Evolutionary conservation across 1,140 invertebrate genomes (phyloP), one percentile per base, ranked within the genome.

Genomic region (Polypedilum pembai): DNA sequence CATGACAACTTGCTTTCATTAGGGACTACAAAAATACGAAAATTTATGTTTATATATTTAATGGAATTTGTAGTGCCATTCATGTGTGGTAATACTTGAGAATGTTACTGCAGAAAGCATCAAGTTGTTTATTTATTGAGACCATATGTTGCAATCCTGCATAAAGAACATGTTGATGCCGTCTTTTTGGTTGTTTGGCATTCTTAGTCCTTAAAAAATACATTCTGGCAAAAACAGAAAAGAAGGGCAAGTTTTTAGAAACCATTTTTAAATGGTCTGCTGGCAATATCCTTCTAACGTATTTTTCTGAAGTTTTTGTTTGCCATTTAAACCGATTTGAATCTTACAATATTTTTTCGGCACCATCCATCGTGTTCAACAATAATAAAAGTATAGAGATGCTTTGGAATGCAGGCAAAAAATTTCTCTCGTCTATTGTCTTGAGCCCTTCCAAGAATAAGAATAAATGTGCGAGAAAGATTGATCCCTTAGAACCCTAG

Each of bases 301-400:
- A 56, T 56, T 56, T 56, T 56, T 56, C n/a, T 56, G 10, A 12
- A 56, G 12, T 12, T n/a, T 12, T 56, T 69, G n/a, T 69, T 69
- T 69, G 65, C 65, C 18, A 69, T 69, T 69, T 69, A 69, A 69
- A 69, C 65, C 65, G 65, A 69, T 69, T 69, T 69, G 65, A 69
- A 69, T 69, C 65, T 69, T 20, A 69, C 65, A 18, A 18, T 18
- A 18, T n/a, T n/a, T 12, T 56, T n/a, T 56, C 65, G 65, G 65
- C 65, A 69, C 20, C 45, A 56, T 56, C 45, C n/a, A 56, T n/a
- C 3, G 24, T 33, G 24, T 33, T 33, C 24, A 56, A 56, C 45
- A 56, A 56, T 56, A 56, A 15, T 4, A 12, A 15, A 45, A 56
- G 45, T n/a, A 20, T 3, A 21, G 65, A 18, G 65, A 69, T 69